phyloP scores from a whole-genome alignment of 1,140 invertebrate genomes.

The Zaprionus gabonicus region DNA sequence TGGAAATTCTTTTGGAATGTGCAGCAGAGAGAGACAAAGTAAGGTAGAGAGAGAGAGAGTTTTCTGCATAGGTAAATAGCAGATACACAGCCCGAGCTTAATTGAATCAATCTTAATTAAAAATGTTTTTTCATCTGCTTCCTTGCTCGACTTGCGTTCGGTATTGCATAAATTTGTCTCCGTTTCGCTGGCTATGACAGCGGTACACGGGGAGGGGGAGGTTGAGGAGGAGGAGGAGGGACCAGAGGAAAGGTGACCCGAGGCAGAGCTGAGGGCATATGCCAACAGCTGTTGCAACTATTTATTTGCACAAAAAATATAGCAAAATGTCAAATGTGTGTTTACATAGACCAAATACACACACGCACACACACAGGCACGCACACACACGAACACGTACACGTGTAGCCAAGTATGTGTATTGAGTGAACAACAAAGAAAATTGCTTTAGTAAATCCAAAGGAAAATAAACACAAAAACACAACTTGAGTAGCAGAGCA shows the following conservation, averaged over 20 bases:
- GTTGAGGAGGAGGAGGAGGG: neutral
- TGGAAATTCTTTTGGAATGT: neutral
- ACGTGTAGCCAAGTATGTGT: neutral
- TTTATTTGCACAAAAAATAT: slow-evolving; percentile 82
- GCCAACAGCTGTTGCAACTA: slow-evolving; percentile 79
- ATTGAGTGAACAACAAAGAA: slow-evolving; percentile 69
- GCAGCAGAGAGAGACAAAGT: neutral
- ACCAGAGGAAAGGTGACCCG: slow-evolving; percentile 11
- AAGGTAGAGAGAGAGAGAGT: neutral
- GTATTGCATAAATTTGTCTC: slow-evolving; percentile 49
- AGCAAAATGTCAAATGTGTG: slow-evolving; percentile 81
- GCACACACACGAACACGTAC: slow-evolving; percentile 10
- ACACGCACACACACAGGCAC: neutral
- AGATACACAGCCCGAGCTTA: slow-evolving; percentile 23
- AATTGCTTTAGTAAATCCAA: slow-evolving; percentile 82
- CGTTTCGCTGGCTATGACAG: neutral
- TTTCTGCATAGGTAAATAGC: slow-evolving; percentile 18
- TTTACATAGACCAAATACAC: slow-evolving; percentile 64
- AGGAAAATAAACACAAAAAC: slow-evolving; percentile 79
- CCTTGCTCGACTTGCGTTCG: slow-evolving; percentile 13
- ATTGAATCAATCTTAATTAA: slow-evolving; percentile 81
- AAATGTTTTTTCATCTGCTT: slow-evolving; percentile 41
- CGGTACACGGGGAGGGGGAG: neutral
- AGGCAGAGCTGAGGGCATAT: slow-evolving; percentile 48
- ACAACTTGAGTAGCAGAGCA: slow-evolving; percentile 79